Evolutionary conservation across 2,113 vertebrate genomes (phyloP).

Genomic region (Erythrocercus mccallii): DNA sequence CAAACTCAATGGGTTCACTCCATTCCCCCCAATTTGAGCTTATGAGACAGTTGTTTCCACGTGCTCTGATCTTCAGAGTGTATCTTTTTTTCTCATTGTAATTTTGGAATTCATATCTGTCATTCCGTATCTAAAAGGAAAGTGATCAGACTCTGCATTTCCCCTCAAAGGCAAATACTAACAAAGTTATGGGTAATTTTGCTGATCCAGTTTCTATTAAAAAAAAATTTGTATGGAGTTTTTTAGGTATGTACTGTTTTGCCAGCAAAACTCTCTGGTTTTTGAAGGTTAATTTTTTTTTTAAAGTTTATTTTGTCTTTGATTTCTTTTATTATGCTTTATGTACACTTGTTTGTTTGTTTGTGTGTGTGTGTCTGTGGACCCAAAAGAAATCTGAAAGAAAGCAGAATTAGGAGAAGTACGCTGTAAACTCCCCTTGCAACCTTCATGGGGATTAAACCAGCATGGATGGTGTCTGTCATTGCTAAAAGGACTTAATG

Average conservation of each 20-base stretch:
- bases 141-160: not conserved
- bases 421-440: not conserved
- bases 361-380: not conserved
- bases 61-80: conserved; percentile 23
- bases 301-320: not conserved
- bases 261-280: not conserved
- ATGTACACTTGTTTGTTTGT: not conserved
- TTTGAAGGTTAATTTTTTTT: not conserved
- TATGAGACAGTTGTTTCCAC: fast-evolving
- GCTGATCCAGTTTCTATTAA: not conserved
- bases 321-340: not conserved
- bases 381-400: not conserved
- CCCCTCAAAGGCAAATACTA: not conserved
- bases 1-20: conserved; percentile 46
- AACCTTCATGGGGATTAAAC: not conserved
- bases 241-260: not conserved
- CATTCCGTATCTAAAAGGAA: not conserved
- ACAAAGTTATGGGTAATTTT: not conserved
- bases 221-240: not conserved
- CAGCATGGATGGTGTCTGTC: not conserved
- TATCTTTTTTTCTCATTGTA: not conserved
- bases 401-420: not conserved
- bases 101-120: not conserved
- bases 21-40: conserved; percentile 16
- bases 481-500: not conserved